Evolutionary conservation across 2,888 invertebrate genomes (phyloP), one percentile per base, ranked within the genome.

Genomic region (Ischnus inquisitorius): DNA sequence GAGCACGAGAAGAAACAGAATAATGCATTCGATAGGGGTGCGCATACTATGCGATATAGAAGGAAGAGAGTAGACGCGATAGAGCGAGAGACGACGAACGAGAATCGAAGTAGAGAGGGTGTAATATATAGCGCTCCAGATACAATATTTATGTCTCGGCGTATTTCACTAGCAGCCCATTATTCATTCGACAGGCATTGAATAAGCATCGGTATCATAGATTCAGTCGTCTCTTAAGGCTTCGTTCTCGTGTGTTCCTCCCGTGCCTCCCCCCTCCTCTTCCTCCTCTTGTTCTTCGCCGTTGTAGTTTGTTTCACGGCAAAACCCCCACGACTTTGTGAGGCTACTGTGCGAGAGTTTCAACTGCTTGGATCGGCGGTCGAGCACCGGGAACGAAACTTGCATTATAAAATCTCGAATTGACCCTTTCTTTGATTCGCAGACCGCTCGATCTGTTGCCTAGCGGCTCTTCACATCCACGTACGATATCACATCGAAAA

Each of bases 161-260:
- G 92, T 92, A 92, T 92, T 93, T 93, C 92, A 91, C 93, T 91
- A 92, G 91, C 92, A 91, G 91, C 91, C 92, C 92, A 93, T 93
- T 92, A 93, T 92, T 93, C 93, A 93, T 93, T 93, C 91, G 83
- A 86, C 88, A 88, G 71, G 91, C 92, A 91, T 91, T 91, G 92
- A 92, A 92, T 92, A 92, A 92, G 92, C 91, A 91, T 92, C 92
- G 91, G 91, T 91, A 91, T 90, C 91, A 90, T 90, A 91, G 91
- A 91, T 89, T 86, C 86, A 87, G 72, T 76, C 87, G 80, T 88
- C 88, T 89, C 89, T 88, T 88, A 88, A 88, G 87, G 85, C 68
- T 78, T 67, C 67, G 62, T 78, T 41, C 71, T 71, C 69, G 62
- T 80, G 62, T 69, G 74, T 19, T 39, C 34, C 41, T 65, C 41